These are phyloP conservation scores for Macaria liturata DNA, from an alignment of 2,888 invertebrate species.

Conservation along the genomic window DNA sequence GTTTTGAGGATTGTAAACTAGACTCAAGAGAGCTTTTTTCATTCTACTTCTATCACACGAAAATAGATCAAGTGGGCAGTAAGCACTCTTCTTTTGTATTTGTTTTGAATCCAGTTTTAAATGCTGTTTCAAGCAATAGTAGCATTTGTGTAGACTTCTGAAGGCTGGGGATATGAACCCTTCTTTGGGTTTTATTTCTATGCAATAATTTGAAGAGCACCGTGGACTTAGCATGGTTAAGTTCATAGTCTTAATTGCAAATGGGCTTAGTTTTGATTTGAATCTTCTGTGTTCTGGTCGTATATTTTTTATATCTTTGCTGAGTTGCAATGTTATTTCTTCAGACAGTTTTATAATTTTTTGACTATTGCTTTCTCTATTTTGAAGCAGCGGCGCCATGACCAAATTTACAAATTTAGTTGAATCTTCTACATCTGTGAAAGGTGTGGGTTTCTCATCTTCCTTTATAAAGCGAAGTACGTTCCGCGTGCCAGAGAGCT, in stretches of 20 bases:
- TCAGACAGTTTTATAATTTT: conserved; percentile 62
- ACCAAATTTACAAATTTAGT: conserved; percentile 64
- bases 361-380: conserved; percentile 42
- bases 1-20: conserved; percentile 85
- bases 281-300: conserved; percentile 66
- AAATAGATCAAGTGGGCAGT: conserved; percentile 88
- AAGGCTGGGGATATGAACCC: conserved; percentile 78
- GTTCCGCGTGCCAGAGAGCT: conserved; percentile 66
- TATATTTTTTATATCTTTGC: conserved; percentile 46
- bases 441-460: conserved; percentile 38
- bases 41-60: conserved; percentile 84
- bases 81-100: conserved; percentile 80
- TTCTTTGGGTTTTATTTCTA: conserved; percentile 88
- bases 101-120: conserved; percentile 78
- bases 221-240: conserved; percentile 52
- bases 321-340: conserved; percentile 56
- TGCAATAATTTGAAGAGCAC: conserved; percentile 68
- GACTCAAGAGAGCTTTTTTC: conserved; percentile 74
- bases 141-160: conserved; percentile 69
- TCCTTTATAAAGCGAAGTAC: conserved; percentile 75
- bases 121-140: conserved; percentile 83
- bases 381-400: conserved; percentile 60
- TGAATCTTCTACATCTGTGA: conserved; percentile 40
- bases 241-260: conserved; percentile 76
- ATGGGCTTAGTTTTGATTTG: conserved; percentile 66